Conservation (phyloP, 1,140 invertebrate genomes). For the Antheraea pernyi region DNA sequence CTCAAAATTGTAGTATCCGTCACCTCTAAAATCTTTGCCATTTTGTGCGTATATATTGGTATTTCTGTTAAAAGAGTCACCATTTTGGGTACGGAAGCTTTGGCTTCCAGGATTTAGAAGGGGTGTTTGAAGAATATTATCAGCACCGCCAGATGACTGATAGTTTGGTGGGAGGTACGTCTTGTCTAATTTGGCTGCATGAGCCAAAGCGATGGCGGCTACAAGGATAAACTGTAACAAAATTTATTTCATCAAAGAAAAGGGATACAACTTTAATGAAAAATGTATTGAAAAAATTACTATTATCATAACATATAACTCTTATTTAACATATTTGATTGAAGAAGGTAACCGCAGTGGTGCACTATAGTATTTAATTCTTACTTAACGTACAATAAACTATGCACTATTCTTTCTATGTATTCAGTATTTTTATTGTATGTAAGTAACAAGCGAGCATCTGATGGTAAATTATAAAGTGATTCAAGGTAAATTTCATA, state of each 20-base stretch:
- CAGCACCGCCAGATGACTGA: conserved; percentile 72
- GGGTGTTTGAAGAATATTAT: conserved; percentile 58
- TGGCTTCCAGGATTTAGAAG: conserved; percentile 7
- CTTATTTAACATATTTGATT: too few relatives aligned
- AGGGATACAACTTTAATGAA: too few relatives aligned
- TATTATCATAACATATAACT: too few relatives aligned
- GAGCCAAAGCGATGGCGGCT: conserved; percentile 38
- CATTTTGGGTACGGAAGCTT: conserved; percentile 15
- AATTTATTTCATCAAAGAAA: conserved; percentile 39
- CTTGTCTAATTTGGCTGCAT: conserved; percentile 77
- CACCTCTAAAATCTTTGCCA: conserved; percentile 10
- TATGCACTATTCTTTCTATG: too few relatives aligned
- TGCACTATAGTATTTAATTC: too few relatives aligned
- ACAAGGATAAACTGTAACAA: conserved; percentile 58
- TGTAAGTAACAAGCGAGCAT: too few relatives aligned
- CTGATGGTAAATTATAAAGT: too few relatives aligned
- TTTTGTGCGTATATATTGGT: conserved; percentile 14
- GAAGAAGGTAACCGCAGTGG: too few relatives aligned
- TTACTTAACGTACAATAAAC: too few relatives aligned
- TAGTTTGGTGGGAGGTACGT: conserved; percentile 82
- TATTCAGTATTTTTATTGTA: too few relatives aligned
- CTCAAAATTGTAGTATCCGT: neutral
- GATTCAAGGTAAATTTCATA: too few relatives aligned
- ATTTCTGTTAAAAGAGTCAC: neutral
- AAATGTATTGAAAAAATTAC: too few relatives aligned